Conservation (phyloP, 2,113 vertebrate genomes). For the Podarcis cretensis region DNA sequence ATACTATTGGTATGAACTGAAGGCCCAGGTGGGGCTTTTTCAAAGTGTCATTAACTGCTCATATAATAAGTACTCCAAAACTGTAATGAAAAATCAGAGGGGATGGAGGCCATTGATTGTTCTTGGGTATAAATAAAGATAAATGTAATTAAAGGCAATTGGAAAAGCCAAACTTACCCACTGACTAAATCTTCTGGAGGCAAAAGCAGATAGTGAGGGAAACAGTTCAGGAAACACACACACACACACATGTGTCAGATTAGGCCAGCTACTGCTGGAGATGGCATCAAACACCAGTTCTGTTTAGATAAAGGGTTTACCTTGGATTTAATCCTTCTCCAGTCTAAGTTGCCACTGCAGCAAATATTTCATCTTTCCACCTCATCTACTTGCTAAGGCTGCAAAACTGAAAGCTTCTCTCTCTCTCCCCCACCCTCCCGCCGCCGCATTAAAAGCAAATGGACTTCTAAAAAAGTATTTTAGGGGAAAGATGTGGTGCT, state of each 20-base stretch:
- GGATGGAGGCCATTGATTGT: neutral
- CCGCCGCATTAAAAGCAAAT: constrained; percentile 25
- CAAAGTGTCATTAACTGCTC: neutral
- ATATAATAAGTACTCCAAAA: neutral
- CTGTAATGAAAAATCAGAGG: neutral
- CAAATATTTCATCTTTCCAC: constrained; percentile 47
- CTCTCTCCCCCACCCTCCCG: neutral
- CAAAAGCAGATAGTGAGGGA: neutral
- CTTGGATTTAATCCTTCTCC: constrained; percentile 12
- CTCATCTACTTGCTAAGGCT: constrained; percentile 45
- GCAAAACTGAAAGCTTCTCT: constrained; percentile 23
- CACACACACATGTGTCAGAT: neutral
- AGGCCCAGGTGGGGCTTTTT: neutral
- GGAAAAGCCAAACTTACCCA: neutral
- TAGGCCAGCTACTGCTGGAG: neutral
- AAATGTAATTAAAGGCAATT: neutral
- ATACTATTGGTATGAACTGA: neutral
- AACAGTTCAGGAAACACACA: constrained; percentile 16
- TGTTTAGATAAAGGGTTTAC: constrained; percentile 10
- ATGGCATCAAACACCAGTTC: constrained; percentile 22
- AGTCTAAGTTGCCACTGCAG: neutral
- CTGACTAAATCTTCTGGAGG: neutral
- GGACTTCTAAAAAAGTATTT: constrained; percentile 6
- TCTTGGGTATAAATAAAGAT: neutral
- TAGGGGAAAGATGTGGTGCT: neutral